A percentile compares a stretch with the other conserved stretches of the same genome.
phyloP scores from a whole-genome alignment of 2,888 invertebrate genomes.

The Caradrina clavipalpis region DNA sequence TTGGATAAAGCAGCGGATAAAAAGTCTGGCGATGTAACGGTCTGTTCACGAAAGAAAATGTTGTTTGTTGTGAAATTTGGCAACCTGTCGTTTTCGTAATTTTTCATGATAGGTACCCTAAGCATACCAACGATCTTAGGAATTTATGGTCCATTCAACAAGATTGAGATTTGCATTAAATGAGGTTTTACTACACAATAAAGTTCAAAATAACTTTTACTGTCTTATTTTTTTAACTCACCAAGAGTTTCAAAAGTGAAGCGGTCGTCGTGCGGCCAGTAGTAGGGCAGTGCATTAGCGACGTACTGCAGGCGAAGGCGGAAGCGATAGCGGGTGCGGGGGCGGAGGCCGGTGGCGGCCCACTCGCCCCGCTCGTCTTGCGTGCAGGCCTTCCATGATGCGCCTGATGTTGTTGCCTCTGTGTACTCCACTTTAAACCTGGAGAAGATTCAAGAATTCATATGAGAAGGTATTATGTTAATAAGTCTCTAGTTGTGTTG shows the following conservation, averaged over 20 bases:
- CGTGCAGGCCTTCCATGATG: constrained; percentile 74
- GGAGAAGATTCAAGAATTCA: background rate
- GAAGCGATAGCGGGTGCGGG: constrained; percentile 95
- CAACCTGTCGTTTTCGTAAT: too few relatives aligned
- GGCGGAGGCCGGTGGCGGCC: constrained; percentile 90
- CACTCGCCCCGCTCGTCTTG: constrained; percentile 73
- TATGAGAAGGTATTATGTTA: background rate
- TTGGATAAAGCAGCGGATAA: too few relatives aligned
- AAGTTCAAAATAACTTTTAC: background rate
- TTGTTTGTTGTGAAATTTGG: too few relatives aligned
- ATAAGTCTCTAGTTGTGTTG: background rate
- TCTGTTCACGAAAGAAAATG: too few relatives aligned
- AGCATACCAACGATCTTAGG: too few relatives aligned
- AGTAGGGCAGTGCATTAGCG: constrained; percentile 90
- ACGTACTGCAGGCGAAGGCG: constrained; percentile 92
- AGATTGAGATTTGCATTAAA: too few relatives aligned
- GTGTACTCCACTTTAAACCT: constrained; percentile 84
- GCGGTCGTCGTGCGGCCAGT: constrained; percentile 93
- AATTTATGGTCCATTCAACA: too few relatives aligned
- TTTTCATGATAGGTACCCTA: too few relatives aligned
- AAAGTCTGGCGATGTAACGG: too few relatives aligned
- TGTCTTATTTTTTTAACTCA: constrained; percentile 72
- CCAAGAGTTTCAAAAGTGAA: constrained; percentile 95
- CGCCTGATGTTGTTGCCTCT: constrained; percentile 86
- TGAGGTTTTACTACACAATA: too few relatives aligned